Evolutionary conservation across 2,113 vertebrate genomes (phyloP).

Genomic region (Lamprotornis superbus): DNA sequence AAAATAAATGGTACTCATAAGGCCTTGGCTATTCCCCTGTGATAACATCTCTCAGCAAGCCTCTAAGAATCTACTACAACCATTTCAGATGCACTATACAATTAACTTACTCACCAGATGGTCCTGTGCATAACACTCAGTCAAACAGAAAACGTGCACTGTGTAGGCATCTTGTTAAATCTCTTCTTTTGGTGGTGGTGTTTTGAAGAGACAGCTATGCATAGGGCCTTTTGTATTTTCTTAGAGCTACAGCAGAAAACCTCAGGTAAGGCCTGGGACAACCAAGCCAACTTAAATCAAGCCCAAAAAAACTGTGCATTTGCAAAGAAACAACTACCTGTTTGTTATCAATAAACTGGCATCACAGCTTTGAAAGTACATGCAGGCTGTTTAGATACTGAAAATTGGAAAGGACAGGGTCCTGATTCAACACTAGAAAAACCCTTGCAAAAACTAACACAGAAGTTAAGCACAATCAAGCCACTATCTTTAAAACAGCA

Average conservation of each 20-base stretch:
- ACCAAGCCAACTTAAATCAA: neutral
- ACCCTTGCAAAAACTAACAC: neutral
- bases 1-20: neutral
- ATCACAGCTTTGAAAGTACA: neutral
- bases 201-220: neutral
- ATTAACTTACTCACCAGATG: constrained; percentile 30
- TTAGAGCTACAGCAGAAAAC: neutral
- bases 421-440: neutral
- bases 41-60: neutral
- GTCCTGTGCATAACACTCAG: neutral
- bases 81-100: constrained; percentile 7
- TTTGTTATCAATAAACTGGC: constrained; percentile 15
- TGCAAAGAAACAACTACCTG: neutral
- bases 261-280: neutral
- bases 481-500: neutral
- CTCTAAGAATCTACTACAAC: neutral
- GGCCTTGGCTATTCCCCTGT: neutral
- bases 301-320: neutral
- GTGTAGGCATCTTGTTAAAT: neutral
- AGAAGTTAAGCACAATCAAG: neutral
- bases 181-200: neutral
- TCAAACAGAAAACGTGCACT: neutral
- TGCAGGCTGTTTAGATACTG: neutral
- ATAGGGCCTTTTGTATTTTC: neutral
- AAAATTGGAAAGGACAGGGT: neutral